A percentile compares a stretch with the other conserved stretches of the same genome.
Evolutionary conservation across 2,888 invertebrate genomes (phyloP).

Genomic region (Leistus spinibarbis): DNA sequence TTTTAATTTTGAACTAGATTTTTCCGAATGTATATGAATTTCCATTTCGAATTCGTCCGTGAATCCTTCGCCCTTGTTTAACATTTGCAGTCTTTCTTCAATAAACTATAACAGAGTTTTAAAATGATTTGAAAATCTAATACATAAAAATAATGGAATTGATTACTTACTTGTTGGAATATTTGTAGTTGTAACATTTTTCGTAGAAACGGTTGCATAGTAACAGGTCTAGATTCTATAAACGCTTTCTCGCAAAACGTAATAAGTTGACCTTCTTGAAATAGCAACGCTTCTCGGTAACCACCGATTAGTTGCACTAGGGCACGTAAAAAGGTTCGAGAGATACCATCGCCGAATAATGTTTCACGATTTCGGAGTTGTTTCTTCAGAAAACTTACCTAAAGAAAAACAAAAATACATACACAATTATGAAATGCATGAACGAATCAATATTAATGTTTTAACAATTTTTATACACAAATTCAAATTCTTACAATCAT

Average conservation of each 20-base stretch:
- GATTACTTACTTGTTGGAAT: constrained; percentile 78
- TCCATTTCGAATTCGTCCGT: constrained; percentile 96
- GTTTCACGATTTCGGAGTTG: constrained; percentile 78
- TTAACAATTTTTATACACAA: too few species aligned
- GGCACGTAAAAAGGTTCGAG: constrained; percentile 89
- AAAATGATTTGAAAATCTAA: constrained; percentile 6
- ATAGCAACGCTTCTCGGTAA: constrained; percentile 88
- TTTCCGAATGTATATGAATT: constrained; percentile 72
- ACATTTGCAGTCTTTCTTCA: constrained; percentile 88
- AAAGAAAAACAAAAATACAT: constrained; percentile 48
- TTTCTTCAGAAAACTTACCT: constrained; percentile 77
- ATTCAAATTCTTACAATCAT: too few species aligned
- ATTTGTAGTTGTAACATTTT: constrained; percentile 93
- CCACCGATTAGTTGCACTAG: constrained; percentile 94
- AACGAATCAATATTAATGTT: too few species aligned
- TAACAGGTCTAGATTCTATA: constrained; percentile 80
- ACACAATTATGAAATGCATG: too few species aligned
- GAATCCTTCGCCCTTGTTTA: constrained; percentile 91
- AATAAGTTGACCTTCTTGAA: constrained; percentile 73
- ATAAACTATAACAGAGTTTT: constrained; percentile 72
- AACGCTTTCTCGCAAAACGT: constrained; percentile 89
- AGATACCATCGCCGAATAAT: constrained; percentile 87
- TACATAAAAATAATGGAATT: constrained; percentile 12
- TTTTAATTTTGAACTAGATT: constrained; percentile 67
- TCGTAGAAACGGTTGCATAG: constrained; percentile 86